Evolutionary conservation across 2,797 vertebrate species (phyloP), one percentile per base, ranked within the genome.

Genomic region (Girardinus metallicus): DNA sequence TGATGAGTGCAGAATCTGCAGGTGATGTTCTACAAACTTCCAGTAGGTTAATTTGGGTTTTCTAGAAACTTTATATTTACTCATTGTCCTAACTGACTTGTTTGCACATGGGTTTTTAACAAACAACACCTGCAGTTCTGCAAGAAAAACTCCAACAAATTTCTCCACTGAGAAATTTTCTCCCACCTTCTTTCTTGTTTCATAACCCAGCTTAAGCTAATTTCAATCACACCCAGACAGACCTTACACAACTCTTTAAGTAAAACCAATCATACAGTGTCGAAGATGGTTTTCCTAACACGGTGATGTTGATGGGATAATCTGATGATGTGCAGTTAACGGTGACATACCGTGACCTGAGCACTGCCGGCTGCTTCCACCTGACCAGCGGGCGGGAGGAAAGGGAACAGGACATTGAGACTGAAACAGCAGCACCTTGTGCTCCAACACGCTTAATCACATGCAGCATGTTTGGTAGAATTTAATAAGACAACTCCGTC

Each of bases 281-380:
- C 79, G 55, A 75, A 70, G 60, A 79, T 64, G 55, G 26, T 2
- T 77, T 44, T 70, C 76, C 74, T 34, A 68, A 73, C 68, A 77
- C 75, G n/a, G 57, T 70, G 71, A 5, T 73, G 76, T 29, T 44
- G 68, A 71, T 71, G 68, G 41, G 26, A 71, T 71, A 44, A 71
- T 71, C 41, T 46, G 79, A 84, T 85, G 74, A 78, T 64, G 31
- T 44, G 49, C 79, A 77, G 79, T 85, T n/a, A 77, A 55, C 81
- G 36, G 80, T 73, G 46, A 95, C 94, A 46, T 94, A 94, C 94
- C 93, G 89, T 70, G 80, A 88, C 90, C 89, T 89, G 89, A 83
- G 88, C 80, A 57, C 91, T 83, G 31, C 88, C 71, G 78, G 82
- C 76, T 0, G 78, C 85, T 72, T 84, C 90, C 86, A 90, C 90